Percentiles rank a stretch among this genome's conserved stretches.
Evolutionary conservation across 2,888 invertebrate genomes (phyloP).

Genomic region (Andricus quercusramuli): DNA sequence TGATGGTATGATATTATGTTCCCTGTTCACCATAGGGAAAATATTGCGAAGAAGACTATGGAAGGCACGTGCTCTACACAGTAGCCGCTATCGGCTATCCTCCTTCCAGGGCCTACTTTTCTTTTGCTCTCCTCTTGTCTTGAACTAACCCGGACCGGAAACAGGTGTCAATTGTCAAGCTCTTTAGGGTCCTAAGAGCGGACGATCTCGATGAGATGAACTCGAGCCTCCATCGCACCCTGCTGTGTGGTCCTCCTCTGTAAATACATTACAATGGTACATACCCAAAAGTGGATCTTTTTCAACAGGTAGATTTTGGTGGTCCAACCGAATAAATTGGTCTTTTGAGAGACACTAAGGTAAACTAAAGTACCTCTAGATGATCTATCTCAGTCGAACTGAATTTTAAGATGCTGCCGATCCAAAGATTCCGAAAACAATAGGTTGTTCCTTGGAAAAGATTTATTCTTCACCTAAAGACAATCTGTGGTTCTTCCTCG

Average conservation of each 20-base stretch:
- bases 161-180: constrained; percentile 50
- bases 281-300: constrained; percentile 22
- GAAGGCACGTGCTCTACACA: not conserved
- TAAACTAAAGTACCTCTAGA: constrained; percentile 41
- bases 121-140: constrained; percentile 24
- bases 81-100: constrained; percentile 14
- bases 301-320: constrained; percentile 39
- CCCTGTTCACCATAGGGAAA: too few species aligned
- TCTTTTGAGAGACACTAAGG: constrained; percentile 30
- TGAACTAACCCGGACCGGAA: constrained; percentile 48
- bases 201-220: constrained; percentile 1
- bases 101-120: constrained; percentile 49
- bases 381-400: not conserved
- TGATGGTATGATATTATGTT: constrained; percentile 12
- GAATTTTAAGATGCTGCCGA: not conserved
- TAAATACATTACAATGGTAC: constrained; percentile 20
- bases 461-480: not conserved
- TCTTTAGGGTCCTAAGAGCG: not conserved
- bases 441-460: not conserved
- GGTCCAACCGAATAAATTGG: constrained; percentile 36
- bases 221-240: constrained; percentile 9
- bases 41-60: not conserved
- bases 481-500: not conserved
- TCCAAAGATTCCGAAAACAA: not conserved
- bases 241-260: constrained; percentile 49